Evolutionary conservation across 2,113 vertebrate species (phyloP), one percentile per base, ranked within the genome.

Genomic region (Ophiodon elongatus): DNA sequence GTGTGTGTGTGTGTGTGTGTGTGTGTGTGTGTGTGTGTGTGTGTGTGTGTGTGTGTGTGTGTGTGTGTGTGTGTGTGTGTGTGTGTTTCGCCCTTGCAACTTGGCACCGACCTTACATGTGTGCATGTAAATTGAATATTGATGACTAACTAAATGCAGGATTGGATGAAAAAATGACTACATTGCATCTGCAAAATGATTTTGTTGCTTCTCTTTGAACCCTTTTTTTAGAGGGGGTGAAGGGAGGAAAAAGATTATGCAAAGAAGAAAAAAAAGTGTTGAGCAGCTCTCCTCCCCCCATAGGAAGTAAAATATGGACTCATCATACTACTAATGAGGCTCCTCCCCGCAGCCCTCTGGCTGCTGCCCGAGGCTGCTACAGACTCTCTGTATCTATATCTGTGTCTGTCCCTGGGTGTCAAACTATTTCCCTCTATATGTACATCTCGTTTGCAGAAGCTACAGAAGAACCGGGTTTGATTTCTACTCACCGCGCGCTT

Each of bases 291-390:
- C 39, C 39, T 43, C 37, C 37, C n/a, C n/a, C 31, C 60, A 2
- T 39, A 64, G n/a, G 64, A 43, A 37, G 35, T 37, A 66, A 43
- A 86, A 74, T 86, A 52, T 62, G 43, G 71, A 76, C 59, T 76
- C 76, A 66, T 77, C 50, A 62, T 77, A 43, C n/a, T n/a, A 0
- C 65, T 85, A 83, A 85, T 83, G 77, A 78, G 54, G 52, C 52
- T 72, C 73, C 80, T 72, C 37, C 57, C 63, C 65, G 57, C 29
- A 66, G 78, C 81, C 73, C 65, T 66, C 27, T 56, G 74, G 74
- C 85, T 85, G 27, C 47, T 65, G 62, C 79, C 47, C 17, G 2
- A 35, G 78, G 62, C 76, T 11, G 50, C 63, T 59, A 7, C 64
- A 66, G 47, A 82, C 23, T 64, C 14, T 23, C 29, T 39, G 0